Percentiles rank a stretch among this genome's conserved stretches.
Evolutionary conservation across 1,140 invertebrate genomes (phyloP).

Genomic region (Drosophila lowei): DNA sequence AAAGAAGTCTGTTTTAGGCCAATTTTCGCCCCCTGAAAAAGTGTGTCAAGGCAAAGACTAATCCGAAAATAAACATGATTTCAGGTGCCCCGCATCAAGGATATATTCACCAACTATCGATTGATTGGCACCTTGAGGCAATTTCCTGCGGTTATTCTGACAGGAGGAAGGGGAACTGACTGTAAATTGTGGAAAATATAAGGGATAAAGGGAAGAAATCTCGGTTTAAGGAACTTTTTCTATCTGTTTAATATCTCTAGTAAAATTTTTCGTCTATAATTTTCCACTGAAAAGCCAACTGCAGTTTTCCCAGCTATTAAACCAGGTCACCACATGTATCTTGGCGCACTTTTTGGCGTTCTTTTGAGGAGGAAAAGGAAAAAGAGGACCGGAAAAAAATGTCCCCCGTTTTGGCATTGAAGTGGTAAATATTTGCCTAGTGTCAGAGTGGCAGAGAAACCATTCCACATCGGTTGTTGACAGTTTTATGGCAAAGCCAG

Average conservation of each 20-base stretch:
- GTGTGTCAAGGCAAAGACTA: conserved; percentile 58
- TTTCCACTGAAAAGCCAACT: not conserved
- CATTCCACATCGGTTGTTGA: conserved; percentile 31
- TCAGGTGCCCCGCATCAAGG: conserved; percentile 26
- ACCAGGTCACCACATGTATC: conserved; percentile 67
- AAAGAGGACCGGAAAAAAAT: conserved; percentile 6
- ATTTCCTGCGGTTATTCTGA: not conserved
- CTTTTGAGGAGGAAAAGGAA: conserved; percentile 7
- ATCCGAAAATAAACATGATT: conserved; percentile 65
- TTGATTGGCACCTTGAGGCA: conserved; percentile 18
- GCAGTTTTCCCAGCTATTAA: conserved; percentile 14
- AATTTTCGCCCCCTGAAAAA: conserved; percentile 25
- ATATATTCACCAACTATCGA: conserved; percentile 38
- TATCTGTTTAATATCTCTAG: not conserved
- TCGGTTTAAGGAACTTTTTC: no score
- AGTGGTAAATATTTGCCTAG: conserved; percentile 63
- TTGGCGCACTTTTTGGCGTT: conserved; percentile 47
- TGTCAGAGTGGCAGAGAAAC: conserved; percentile 12
- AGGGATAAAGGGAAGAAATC: not conserved
- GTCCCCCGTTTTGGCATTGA: conserved; percentile 10
- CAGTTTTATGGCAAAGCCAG: conserved; percentile 56
- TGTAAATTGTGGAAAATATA: not conserved
- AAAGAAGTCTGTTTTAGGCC: no score
- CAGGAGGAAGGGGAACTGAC: no score
- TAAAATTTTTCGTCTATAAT: not conserved